Evolutionary conservation across 2,888 invertebrate genomes (phyloP).

Genomic region (Parnassius mnemosyne): DNA sequence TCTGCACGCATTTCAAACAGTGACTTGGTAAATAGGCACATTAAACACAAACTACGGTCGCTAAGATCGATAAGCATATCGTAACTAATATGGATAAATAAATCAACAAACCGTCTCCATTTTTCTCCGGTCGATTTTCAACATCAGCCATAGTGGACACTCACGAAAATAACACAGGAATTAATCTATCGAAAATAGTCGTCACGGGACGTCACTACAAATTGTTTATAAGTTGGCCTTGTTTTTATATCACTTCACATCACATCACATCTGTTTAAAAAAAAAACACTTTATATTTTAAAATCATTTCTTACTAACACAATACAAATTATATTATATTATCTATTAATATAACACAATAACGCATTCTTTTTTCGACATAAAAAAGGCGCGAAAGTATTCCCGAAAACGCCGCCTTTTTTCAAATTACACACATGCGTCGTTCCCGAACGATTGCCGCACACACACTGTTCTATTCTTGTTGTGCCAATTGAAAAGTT

Average conservation of each 20-base stretch:
- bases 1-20: too few relatives aligned
- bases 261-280: slow-evolving; percentile 36
- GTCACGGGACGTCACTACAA: slow-evolving; percentile 4
- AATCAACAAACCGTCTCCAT: slow-evolving; percentile 35
- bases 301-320: too few relatives aligned
- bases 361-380: slow-evolving; percentile 2
- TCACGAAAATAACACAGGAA: slow-evolving; percentile 31
- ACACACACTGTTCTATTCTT: slow-evolving; percentile 71
- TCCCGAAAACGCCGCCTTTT: slow-evolving; percentile 29
- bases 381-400: slow-evolving; percentile 40
- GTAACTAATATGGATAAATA: background rate
- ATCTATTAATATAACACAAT: background rate
- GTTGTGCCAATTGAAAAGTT: slow-evolving; percentile 54
- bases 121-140: slow-evolving; percentile 36
- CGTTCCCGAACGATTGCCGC: slow-evolving; percentile 49
- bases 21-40: too few relatives aligned
- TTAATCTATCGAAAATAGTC: slow-evolving; percentile 36
- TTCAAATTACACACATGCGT: slow-evolving; percentile 48
- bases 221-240: slow-evolving; percentile 14
- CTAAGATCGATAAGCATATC: too few relatives aligned
- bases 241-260: slow-evolving; percentile 24
- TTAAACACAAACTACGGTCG: too few relatives aligned
- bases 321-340: background rate
- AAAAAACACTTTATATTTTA: slow-evolving; percentile 1
- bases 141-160: slow-evolving; percentile 45